These are phyloP conservation scores for Aphrocallistes beatrix DNA, from an alignment of 37 sponge, comb jelly and placozoan genomes.

Conservation along the genomic window DNA sequence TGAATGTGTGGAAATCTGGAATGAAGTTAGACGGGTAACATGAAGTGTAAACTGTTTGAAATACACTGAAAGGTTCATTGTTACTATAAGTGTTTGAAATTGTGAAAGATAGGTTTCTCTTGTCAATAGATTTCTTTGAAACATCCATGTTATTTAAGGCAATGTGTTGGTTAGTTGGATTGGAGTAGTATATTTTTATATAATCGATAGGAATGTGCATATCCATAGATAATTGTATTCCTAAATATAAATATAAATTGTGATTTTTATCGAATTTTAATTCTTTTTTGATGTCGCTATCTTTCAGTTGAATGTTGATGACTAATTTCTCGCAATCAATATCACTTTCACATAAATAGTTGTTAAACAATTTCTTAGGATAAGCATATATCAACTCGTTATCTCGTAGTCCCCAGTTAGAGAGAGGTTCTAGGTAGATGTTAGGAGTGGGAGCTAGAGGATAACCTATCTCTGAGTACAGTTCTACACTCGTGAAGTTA, in stretches of 20 bases:
- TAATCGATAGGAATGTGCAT: background rate
- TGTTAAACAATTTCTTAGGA: background rate
- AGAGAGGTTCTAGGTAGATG: background rate
- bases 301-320: background rate
- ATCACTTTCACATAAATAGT: background rate
- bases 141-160: background rate
- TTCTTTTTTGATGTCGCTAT: background rate
- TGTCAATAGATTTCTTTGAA: background rate
- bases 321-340: background rate
- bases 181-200: background rate
- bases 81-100: background rate
- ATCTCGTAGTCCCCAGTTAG: background rate
- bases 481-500: background rate
- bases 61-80: too few species aligned
- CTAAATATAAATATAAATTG: background rate
- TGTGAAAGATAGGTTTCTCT: background rate
- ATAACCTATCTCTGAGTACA: background rate
- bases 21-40: background rate
- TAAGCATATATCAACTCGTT: background rate
- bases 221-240: background rate
- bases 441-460: background rate
- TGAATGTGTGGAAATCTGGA: background rate
- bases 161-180: background rate
- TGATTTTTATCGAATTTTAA: background rate
- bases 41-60: background rate